Evolutionary conservation across 1,140 invertebrate genomes (phyloP).

Genomic region (Eciton burchellii): DNA sequence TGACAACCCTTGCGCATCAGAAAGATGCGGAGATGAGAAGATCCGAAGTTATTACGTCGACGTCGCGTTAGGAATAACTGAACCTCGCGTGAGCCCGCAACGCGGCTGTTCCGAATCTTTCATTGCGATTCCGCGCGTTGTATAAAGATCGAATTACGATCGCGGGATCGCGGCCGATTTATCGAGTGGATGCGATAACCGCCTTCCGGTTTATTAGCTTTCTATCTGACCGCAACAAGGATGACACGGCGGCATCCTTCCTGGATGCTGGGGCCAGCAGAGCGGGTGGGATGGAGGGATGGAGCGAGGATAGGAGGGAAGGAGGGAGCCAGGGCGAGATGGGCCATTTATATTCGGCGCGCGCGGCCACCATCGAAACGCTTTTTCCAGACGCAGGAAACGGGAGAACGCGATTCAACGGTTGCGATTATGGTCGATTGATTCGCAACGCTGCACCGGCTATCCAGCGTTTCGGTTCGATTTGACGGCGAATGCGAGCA

Average conservation of each 20-base stretch:
- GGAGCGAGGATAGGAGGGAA: too few relatives aligned
- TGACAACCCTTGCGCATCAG: too few relatives aligned
- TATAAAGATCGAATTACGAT: constrained; percentile 48
- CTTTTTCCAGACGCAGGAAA: constrained; percentile 56
- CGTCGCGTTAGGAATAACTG: neutral
- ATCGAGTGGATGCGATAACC: constrained; percentile 15
- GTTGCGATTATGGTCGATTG: constrained; percentile 70
- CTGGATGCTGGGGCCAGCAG: constrained; percentile 35
- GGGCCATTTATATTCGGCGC: constrained; percentile 70
- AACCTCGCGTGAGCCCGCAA: neutral
- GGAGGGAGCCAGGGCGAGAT: constrained; percentile 34
- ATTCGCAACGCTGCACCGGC: constrained; percentile 62
- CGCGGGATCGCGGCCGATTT: constrained; percentile 65
- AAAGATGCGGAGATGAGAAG: neutral
- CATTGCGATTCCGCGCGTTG: constrained; percentile 1
- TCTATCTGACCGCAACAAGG: constrained; percentile 43
- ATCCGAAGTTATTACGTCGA: neutral
- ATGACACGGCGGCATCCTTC: constrained; percentile 60
- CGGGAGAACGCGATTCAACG: constrained; percentile 24
- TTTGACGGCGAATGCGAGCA: constrained; percentile 50
- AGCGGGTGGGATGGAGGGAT: too few relatives aligned
- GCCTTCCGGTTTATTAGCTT: constrained; percentile 69
- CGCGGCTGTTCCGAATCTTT: neutral
- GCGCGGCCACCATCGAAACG: constrained; percentile 67
- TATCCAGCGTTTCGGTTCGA: constrained; percentile 34